phyloP scores from a whole-genome alignment of 1,140 invertebrate genomes.

The Megalonaias nervosa region DNA sequence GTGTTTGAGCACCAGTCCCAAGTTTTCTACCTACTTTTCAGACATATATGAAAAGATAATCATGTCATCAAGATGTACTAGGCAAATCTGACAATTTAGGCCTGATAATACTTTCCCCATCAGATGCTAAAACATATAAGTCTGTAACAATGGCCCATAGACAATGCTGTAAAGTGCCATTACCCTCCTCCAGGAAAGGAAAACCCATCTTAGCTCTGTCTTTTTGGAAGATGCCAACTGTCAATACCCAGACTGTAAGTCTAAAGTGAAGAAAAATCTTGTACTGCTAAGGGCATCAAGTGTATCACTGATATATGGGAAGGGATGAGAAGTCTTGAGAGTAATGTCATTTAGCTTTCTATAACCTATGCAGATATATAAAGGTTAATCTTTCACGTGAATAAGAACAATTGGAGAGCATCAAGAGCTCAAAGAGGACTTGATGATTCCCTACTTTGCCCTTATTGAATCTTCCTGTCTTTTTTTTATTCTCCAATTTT shows the following conservation, averaged over 20 bases:
- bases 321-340: neutral
- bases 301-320: neutral
- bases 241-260: neutral
- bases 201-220: neutral
- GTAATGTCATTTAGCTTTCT: neutral
- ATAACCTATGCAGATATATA: neutral
- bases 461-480: no score
- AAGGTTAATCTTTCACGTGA: neutral
- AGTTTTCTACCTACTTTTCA: constrained; percentile 67
- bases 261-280: neutral
- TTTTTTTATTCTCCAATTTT: no score
- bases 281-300: neutral
- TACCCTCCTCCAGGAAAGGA: neutral
- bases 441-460: no score
- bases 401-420: no score
- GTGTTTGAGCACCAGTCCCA: constrained; percentile 63
- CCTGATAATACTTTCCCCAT: neutral
- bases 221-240: neutral
- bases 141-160: neutral
- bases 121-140: neutral
- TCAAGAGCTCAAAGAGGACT: no score
- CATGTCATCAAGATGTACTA: constrained; percentile 73
- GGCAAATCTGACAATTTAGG: constrained; percentile 7
- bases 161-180: neutral
- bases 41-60: constrained; percentile 64